Base-by-base conservation (phyloP, 2,797 vertebrate genomes). In the Babyrousa celebensis region DNA sequence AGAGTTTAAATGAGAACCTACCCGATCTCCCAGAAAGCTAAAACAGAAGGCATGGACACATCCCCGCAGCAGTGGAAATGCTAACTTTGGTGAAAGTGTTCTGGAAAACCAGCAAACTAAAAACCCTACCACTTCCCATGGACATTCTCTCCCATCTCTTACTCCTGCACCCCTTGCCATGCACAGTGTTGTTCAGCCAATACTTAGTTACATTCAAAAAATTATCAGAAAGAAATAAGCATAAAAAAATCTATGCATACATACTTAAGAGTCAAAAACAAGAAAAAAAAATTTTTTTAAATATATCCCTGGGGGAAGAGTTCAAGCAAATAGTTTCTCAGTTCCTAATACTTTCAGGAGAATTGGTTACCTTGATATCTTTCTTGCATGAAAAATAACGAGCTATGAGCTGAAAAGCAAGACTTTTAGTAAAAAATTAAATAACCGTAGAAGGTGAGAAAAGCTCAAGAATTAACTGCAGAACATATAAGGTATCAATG, bases 91-190 rank as follows among this genome's bases (percentile, higher is more conserved):
- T 77, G 29, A 63, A 89, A 25, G 6, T 52, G 12, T 56, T 88
- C 60, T 83, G 43, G 68, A 89, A 89, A 90, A 89, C 5, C 82
- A 85, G 40, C 2, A 82, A 54, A 72, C 71, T 62, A 72, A 89
- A 60, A 5, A 70, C 43, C 25, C 18, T 67, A 25, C 3, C 7
- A 23, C 32, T 18, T 58, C 90, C 32, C 32, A 79, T 58, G 40
- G 15, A 75, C 25, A 3, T 36, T 82, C 40, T 21, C 43, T 84
- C 15, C 16, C 20, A 23, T 77, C 11, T 56, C 82, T 79, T 60
- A 67, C 6, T 32, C 82, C 56, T 77, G 14, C 12, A 74, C 0
- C 32, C 10, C 16, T 91, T 12, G 25, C 7, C 21, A 3, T 43
- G 11, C 2, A 40, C 29, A 58, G 17, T 36, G 58, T 21, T 83